phyloP scores from a whole-genome alignment of 2,888 invertebrate genomes.

The Nesidiocoris tenuis region DNA sequence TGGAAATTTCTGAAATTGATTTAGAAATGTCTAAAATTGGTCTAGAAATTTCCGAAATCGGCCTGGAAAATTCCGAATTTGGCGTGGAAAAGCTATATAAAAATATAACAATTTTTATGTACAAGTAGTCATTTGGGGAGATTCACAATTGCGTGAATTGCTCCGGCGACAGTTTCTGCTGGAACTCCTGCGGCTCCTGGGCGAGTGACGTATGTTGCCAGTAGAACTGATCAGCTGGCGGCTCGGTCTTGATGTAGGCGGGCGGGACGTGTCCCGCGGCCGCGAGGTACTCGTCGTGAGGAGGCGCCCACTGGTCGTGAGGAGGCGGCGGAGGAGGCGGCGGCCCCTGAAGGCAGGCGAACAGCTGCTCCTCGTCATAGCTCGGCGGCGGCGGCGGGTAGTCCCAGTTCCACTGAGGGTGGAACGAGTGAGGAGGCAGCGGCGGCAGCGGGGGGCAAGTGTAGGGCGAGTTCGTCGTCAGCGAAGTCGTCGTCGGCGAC shows the following conservation, averaged over 20 bases:
- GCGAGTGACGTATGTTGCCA: conserved; percentile 31
- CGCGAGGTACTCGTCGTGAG: conserved; percentile 12
- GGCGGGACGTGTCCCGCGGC: conserved; percentile 6
- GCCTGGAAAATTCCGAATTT: too few relatives aligned
- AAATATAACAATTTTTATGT: too few relatives aligned
- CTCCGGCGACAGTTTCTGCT: conserved; percentile 38
- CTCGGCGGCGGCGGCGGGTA: conserved; percentile 46
- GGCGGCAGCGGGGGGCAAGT: background rate
- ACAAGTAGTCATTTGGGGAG: background rate
- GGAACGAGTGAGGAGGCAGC: conserved; percentile 19
- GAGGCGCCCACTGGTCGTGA: conserved; percentile 27
- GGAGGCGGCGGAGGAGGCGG: conserved; percentile 36
- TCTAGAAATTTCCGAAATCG: too few relatives aligned
- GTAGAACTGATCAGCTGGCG: conserved; percentile 33
- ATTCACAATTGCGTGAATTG: conserved; percentile 44
- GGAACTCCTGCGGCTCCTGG: conserved; percentile 25
- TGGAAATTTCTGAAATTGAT: too few relatives aligned
- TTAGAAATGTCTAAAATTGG: too few relatives aligned
- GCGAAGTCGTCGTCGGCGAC: conserved; percentile 7
- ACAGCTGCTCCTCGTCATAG: conserved; percentile 32
- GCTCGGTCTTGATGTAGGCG: conserved; percentile 15
- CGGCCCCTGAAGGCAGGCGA: conserved; percentile 13
- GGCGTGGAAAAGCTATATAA: too few relatives aligned
- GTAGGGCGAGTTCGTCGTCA: background rate
- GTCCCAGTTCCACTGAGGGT: conserved; percentile 36